phyloP scores from a whole-genome alignment of 2,113 vertebrate species.

The Coryphaenoides rupestris region DNA sequence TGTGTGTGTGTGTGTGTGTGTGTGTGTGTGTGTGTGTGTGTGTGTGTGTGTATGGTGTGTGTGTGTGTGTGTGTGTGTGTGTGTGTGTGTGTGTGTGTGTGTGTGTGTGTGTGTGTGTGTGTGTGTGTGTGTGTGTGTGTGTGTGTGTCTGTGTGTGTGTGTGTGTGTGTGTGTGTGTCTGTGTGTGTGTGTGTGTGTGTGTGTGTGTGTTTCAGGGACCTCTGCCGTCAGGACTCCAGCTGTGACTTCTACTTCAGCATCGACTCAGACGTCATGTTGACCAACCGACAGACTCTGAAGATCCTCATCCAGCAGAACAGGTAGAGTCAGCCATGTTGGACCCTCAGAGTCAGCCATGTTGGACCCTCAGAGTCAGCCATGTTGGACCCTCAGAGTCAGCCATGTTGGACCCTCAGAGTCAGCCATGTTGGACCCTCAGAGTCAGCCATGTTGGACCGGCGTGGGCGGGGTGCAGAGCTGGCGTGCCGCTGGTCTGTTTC shows the following conservation, averaged over 20 bases:
- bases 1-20: no score
- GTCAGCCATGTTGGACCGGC: no score
- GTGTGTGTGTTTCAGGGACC: constrained; percentile 74
- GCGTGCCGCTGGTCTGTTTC: constrained; percentile 5
- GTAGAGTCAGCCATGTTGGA: constrained; percentile 62
- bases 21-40: no score
- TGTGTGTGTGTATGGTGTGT: constrained; percentile 14
- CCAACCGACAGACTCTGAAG: constrained; percentile 87
- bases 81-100: not conserved
- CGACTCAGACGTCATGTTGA: constrained; percentile 91
- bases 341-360: constrained; percentile 5
- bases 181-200: constrained; percentile 21
- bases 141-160: no score
- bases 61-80: constrained; percentile 20
- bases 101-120: no score
- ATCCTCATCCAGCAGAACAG: constrained; percentile 97
- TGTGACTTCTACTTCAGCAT: constrained; percentile 94
- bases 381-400: no score
- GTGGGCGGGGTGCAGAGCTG: no score
- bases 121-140: no score
- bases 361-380: no score
- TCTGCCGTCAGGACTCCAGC: constrained; percentile 82
- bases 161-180: constrained; percentile 8
- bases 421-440: no score
- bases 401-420: no score